Base-by-base conservation (phyloP, 2,797 vertebrate genomes). In the Megaceryle alcyon region DNA sequence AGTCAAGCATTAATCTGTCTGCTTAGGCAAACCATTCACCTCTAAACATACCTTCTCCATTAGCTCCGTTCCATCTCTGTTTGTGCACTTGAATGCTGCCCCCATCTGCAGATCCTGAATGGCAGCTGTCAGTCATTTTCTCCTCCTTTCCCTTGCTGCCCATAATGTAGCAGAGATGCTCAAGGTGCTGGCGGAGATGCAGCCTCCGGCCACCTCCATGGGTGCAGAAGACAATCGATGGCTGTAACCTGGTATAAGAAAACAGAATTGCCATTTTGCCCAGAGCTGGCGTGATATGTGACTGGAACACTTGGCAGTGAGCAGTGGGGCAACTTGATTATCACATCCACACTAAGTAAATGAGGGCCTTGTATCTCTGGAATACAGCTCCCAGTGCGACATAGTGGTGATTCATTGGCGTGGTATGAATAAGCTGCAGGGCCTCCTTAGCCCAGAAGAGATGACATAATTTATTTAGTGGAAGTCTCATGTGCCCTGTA, bases 1-100 rank as follows among this genome's bases (percentile, higher is more conserved):
- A 4, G 41, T 37, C 53, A 64, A 39, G 48, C 37, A 33, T n/a
- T 49, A 41, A 60, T 71, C 53, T 54, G 17, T 70, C 49, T 79
- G 49, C 46, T 61, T 49, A 37, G 56, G 61, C 39, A 83, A 61
- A 49, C 31, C 1, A 2, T 37, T 80, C 23, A 64, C 33, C 23
- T 68, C 37, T 81, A 66, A 37, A 60, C 6, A 2, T 6, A 31
- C 5, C 29, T 60, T 15, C 22, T 54, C 9, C 60, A 9, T 56
- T 39, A 71, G 35, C n/a, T 69, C 28, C 2, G 0, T 41, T 66
- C 41, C 7, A 4, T 39, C 26, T 68, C 61, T 2, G 2, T 39
- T 61, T 0, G 1, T 1, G 7, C 43, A 3, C n/a, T 33, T 1
- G 1, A 2, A 4, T 2, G 10, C 20, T 35, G 48, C 13, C 37